A percentile compares a stretch with the other conserved stretches of the same genome.
phyloP scores from a whole-genome alignment of 1,140 invertebrate species.

The Asobara japonica region DNA sequence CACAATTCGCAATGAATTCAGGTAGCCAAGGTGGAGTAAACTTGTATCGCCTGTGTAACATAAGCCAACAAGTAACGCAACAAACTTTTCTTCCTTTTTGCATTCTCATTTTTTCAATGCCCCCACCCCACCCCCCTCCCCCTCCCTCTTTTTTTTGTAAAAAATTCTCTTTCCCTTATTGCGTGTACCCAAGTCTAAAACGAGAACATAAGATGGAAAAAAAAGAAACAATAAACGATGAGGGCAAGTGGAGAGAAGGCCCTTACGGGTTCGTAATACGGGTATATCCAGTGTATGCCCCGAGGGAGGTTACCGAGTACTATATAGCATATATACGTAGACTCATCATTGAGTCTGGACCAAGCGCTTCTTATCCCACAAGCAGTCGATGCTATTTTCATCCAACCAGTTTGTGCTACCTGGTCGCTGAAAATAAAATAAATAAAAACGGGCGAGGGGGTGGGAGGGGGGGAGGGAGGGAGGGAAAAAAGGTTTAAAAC shows the following conservation, averaged over 20 bases:
- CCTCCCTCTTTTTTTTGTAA: not conserved
- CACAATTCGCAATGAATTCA: not conserved
- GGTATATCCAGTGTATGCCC: not conserved
- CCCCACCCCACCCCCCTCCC: too few species aligned
- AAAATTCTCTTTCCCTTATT: not conserved
- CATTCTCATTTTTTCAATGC: not conserved
- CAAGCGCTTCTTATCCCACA: constrained; percentile 6
- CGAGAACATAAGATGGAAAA: not conserved
- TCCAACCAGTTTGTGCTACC: constrained; percentile 18
- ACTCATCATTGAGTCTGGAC: constrained; percentile 22
- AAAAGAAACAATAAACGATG: not conserved
- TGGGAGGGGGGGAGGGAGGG: not conserved
- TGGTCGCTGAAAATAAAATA: not conserved
- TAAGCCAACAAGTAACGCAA: constrained; percentile 8
- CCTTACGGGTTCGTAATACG: constrained; percentile 8
- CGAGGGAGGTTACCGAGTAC: constrained; percentile 8
- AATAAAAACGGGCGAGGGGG: constrained; percentile 1
- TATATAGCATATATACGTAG: constrained; percentile 7
- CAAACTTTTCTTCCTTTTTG: not conserved
- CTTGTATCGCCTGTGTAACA: constrained; percentile 6
- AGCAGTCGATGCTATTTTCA: constrained; percentile 17
- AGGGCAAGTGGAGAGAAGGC: not conserved
- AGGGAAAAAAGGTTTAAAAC: not conserved
- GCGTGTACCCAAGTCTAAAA: constrained; percentile 16
- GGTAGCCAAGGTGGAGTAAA: not conserved